Evolutionary conservation across 2,113 vertebrate genomes (phyloP).

Genomic region (Pollachius pollachius): DNA sequence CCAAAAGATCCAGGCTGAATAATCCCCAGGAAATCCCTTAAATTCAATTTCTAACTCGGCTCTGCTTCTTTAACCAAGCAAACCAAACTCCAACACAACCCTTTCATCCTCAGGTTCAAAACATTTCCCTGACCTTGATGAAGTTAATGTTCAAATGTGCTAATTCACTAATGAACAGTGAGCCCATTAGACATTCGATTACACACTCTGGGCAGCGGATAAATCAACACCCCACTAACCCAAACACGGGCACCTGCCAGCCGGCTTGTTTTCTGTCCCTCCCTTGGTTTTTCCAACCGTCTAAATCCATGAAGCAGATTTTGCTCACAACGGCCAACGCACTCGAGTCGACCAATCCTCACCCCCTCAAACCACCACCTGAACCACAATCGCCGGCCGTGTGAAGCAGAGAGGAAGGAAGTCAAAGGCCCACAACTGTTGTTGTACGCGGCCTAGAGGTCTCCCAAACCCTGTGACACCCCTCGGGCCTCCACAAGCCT

Average conservation of each 20-base stretch:
- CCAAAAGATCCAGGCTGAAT: no score
- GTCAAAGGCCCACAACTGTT: conserved; percentile 55
- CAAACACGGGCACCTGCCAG: conserved; percentile 58
- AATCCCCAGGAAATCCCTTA: no score
- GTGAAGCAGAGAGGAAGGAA: conserved; percentile 65
- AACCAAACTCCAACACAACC: no score
- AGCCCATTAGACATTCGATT: conserved; percentile 66
- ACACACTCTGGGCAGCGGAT: conserved; percentile 62
- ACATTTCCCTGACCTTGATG: conserved; percentile 38
- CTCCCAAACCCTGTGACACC: conserved; percentile 50
- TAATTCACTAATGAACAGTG: conserved; percentile 71
- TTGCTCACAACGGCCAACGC: conserved; percentile 61
- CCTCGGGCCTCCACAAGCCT: conserved; percentile 58
- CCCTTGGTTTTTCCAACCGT: conserved; percentile 68
- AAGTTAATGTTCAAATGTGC: conserved; percentile 61
- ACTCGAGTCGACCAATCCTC: conserved; percentile 61
- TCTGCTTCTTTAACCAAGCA: no score
- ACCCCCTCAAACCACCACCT: conserved; percentile 30
- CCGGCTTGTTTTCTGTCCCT: conserved; percentile 64
- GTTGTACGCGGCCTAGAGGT: conserved; percentile 54
- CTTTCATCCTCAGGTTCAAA: conserved; percentile 22
- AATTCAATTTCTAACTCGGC: no score
- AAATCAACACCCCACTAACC: conserved; percentile 61
- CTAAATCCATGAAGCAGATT: conserved; percentile 63
- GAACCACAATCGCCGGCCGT: conserved; percentile 10